Base-by-base conservation (phyloP, 2,888 invertebrate genomes). In the Cheilosia grossa region DNA sequence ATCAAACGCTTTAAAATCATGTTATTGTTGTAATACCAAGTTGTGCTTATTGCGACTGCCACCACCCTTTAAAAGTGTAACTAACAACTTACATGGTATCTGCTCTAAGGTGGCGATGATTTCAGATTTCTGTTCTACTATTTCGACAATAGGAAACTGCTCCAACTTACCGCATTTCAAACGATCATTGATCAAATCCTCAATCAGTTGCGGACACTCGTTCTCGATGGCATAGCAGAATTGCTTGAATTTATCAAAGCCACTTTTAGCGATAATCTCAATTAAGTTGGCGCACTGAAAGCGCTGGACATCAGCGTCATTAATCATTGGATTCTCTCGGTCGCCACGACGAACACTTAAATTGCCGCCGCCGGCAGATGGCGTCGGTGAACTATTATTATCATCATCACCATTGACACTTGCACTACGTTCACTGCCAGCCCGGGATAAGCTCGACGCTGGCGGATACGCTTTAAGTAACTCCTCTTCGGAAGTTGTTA, bases 141-240 rank as follows among this genome's bases (percentile, higher is more conserved):
- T 24, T 64, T 33, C 49, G 49, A 61, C 24, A 66, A 53, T 66
- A 53, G 53, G 30, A 69, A 56, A 44, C 33, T 24, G 21, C 56
- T 37, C n/a, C 24, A 51, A 90, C 91, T 90, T 90, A 92, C 92
- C 92, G 87, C 90, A 90, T 87, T 91, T 93, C 80, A 94, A 93
- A 88, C 93, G 93, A 90, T 94, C 94, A 91, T 94, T 94, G 91
- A 93, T 93, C 88, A 94, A 92, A 90, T 94, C 94, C 93, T 94
- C 94, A 82, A 94, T 93, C 90, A 94, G 91, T 92, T 94, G 94
- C 59, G 94, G 94, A 89, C 94, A 94, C 91, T 94, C 94, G 91
- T 93, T 93, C 88, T 93, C 93, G 89, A 94, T 91, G 88, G 94
- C 94, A 89, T 93, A 92, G 90, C 94, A 94, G 90, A 94, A 93